Conservation (phyloP, 2,888 invertebrate genomes). For the Ligdia adustata region DNA sequence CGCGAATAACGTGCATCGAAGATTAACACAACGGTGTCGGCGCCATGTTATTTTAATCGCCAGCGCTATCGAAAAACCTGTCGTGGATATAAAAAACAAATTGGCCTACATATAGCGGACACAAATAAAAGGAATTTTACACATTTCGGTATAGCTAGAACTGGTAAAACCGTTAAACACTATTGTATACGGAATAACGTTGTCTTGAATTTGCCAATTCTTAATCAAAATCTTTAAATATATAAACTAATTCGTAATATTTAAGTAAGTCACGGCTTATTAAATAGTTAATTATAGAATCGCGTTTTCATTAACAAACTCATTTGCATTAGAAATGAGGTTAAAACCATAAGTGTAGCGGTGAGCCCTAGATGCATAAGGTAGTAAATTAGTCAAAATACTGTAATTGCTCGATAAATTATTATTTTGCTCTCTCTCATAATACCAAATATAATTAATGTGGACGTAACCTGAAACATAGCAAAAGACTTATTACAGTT, state of each 20-base stretch:
- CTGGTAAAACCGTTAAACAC: conserved; percentile 65
- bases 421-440: conserved; percentile 7
- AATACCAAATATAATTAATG: conserved; percentile 9
- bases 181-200: conserved; percentile 56
- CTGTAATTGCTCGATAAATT: conserved; percentile 19
- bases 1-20: conserved; percentile 48
- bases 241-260: conserved; percentile 13
- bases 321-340: conserved; percentile 30
- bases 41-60: conserved; percentile 44
- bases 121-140: conserved; percentile 72
- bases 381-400: conserved; percentile 27
- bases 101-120: conserved; percentile 70
- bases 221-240: conserved; percentile 10
- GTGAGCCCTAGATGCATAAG: conserved; percentile 28
- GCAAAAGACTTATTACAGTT: not conserved
- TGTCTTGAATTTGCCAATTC: conserved; percentile 43
- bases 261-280: conserved; percentile 20
- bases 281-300: conserved; percentile 26
- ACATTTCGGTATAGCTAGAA: conserved; percentile 58
- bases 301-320: conserved; percentile 17
- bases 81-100: conserved; percentile 63
- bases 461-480: not conserved
- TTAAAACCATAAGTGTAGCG: conserved; percentile 27
- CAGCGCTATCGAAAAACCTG: conserved; percentile 66
- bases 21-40: conserved; percentile 60